phyloP scores from a whole-genome alignment of 2,888 invertebrate species.

The Abscondita cerata region DNA sequence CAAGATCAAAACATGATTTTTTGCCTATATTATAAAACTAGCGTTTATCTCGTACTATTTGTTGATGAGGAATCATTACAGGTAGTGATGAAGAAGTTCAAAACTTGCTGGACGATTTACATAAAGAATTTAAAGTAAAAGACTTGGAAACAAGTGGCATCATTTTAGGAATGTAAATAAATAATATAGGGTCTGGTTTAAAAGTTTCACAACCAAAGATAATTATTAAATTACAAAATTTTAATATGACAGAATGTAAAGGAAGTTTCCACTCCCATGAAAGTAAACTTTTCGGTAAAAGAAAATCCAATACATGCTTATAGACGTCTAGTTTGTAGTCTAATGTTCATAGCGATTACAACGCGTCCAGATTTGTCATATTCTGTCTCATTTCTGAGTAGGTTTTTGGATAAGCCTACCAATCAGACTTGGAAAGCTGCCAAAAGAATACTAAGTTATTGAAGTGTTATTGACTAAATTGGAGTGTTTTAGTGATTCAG shows the following conservation, averaged over 20 bases:
- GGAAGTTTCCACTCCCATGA: no score
- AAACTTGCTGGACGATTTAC: conserved; percentile 6
- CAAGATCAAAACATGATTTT: no score
- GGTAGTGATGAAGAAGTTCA: background rate
- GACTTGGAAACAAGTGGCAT: conserved; percentile 9
- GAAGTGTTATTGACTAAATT: conserved; percentile 2
- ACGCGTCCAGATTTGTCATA: no score
- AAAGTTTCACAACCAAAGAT: background rate
- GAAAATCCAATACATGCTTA: conserved; percentile 13
- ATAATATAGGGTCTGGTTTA: conserved; percentile 1
- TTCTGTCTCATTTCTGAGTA: no score
- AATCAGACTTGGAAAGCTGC: no score
- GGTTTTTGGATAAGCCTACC: no score
- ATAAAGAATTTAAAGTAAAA: conserved; percentile 16
- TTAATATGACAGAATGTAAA: no score
- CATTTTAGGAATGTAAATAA: conserved; percentile 22
- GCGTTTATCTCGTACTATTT: no score
- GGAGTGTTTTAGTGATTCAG: conserved; percentile 20
- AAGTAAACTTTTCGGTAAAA: conserved; percentile 14
- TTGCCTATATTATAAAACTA: no score
- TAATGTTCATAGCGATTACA: conserved; percentile 18
- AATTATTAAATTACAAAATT: background rate
- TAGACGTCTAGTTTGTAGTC: conserved; percentile 16
- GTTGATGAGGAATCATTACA: background rate
- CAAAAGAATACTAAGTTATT: conserved; percentile 19